Conservation (phyloP, 2,797 vertebrate genomes). For the Tiaroga cobitis region DNA sequence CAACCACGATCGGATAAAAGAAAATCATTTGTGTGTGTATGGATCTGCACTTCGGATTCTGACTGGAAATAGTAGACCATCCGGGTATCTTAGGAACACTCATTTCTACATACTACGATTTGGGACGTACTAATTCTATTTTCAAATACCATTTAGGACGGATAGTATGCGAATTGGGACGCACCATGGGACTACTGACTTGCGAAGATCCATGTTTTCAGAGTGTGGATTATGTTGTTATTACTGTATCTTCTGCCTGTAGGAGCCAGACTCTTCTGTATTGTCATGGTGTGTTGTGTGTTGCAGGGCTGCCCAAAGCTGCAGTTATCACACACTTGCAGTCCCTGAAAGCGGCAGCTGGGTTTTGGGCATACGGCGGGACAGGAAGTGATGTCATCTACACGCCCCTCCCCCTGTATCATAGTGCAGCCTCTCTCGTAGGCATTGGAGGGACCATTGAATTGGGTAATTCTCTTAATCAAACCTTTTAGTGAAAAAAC, state of each 20-base stretch:
- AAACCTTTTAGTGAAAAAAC: neutral
- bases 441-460: constrained; percentile 88
- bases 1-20: too few relatives aligned
- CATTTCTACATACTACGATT: too few relatives aligned
- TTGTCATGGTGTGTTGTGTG: neutral
- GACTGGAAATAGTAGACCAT: too few relatives aligned
- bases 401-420: constrained; percentile 88
- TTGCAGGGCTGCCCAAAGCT: constrained; percentile 89
- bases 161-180: too few relatives aligned
- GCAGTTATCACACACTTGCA: constrained; percentile 89
- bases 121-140: too few relatives aligned
- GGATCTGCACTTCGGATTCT: too few relatives aligned
- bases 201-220: neutral
- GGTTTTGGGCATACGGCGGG: constrained; percentile 84
- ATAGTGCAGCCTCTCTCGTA: constrained; percentile 87
- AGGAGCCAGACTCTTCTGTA: neutral
- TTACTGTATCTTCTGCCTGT: neutral
- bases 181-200: neutral
- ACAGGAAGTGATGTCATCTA: constrained; percentile 83
- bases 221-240: neutral
- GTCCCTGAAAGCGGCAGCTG: constrained; percentile 82
- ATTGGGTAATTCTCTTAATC: constrained; percentile 76
- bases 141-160: too few relatives aligned
- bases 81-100: too few relatives aligned
- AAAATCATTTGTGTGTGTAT: too few relatives aligned